These are phyloP conservation scores for Sitodiplosis mosellana DNA, from an alignment of 1,140 invertebrate species.

Conservation along the genomic window DNA sequence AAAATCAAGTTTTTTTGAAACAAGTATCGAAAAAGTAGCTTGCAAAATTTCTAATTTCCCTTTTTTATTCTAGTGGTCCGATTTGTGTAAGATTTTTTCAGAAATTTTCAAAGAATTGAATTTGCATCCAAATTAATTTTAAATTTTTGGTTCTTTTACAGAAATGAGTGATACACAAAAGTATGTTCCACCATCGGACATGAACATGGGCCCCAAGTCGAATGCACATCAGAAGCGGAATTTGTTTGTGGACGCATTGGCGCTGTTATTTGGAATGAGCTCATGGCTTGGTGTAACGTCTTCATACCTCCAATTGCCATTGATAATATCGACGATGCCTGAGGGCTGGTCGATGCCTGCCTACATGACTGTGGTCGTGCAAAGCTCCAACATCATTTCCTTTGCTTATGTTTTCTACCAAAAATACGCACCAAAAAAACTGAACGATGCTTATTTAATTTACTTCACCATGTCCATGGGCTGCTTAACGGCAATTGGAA, in stretches of 20 bases:
- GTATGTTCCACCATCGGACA: too few relatives aligned
- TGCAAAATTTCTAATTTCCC: too few relatives aligned
- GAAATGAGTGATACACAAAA: too few relatives aligned
- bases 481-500: conserved; percentile 39
- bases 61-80: too few relatives aligned
- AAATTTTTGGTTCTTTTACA: too few relatives aligned
- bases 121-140: too few relatives aligned
- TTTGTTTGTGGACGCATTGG: conserved; percentile 45
- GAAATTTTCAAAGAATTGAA: too few relatives aligned
- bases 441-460: conserved; percentile 42
- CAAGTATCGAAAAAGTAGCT: too few relatives aligned
- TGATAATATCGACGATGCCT: conserved; percentile 60
- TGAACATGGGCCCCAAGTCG: too few relatives aligned
- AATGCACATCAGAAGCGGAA: too few relatives aligned
- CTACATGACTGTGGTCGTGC: conserved; percentile 65
- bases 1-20: too few relatives aligned
- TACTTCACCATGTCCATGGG: conserved; percentile 47
- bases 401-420: conserved; percentile 38
- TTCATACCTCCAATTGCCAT: conserved; percentile 73
- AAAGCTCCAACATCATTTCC: conserved; percentile 71
- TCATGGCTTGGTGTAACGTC: conserved; percentile 84
- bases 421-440: conserved; percentile 28
- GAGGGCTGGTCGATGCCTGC: conserved; percentile 81
- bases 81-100: too few relatives aligned
- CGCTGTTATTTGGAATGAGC: conserved; percentile 68